These are phyloP conservation scores for Leucophenga montana DNA, from an alignment of 2,888 invertebrate genomes.

Conservation along the genomic window DNA sequence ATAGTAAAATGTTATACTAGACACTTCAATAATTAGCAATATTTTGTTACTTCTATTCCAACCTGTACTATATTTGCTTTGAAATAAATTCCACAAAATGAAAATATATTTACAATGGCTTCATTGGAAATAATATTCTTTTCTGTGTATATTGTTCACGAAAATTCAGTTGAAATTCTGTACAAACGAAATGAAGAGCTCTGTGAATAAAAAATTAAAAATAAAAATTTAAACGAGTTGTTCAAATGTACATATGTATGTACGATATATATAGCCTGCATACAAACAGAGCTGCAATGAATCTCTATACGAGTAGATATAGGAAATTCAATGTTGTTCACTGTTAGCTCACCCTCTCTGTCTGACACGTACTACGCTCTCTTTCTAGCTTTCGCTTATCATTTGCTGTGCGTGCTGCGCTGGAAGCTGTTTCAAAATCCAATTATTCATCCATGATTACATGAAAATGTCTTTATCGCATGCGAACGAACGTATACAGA, in stretches of 20 bases:
- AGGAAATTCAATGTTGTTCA: background rate
- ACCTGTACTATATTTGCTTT: too few relatives aligned
- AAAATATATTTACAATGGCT: too few relatives aligned
- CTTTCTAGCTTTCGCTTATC: background rate
- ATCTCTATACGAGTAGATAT: too few relatives aligned
- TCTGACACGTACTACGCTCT: background rate
- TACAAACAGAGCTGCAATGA: too few relatives aligned
- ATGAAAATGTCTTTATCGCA: constrained; percentile 56
- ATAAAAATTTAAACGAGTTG: background rate
- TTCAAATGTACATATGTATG: background rate
- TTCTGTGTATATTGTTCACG: background rate
- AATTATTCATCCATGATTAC: constrained; percentile 60
- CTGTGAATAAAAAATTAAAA: too few relatives aligned
- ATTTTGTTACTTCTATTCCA: too few relatives aligned
- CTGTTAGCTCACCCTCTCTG: background rate
- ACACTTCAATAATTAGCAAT: too few relatives aligned
- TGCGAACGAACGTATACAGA: constrained; percentile 36
- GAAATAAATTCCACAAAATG: too few relatives aligned
- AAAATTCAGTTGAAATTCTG: background rate
- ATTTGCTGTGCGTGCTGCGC: constrained; percentile 23
- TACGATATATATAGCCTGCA: background rate
- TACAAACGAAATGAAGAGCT: constrained; percentile 2
- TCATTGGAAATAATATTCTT: background rate
- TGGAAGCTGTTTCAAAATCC: constrained; percentile 48
- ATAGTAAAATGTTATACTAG: too few relatives aligned